A percentile compares a stretch with the other conserved stretches of the same genome.
phyloP scores from a whole-genome alignment of 2,888 invertebrate species.

The Thelaira solivaga region DNA sequence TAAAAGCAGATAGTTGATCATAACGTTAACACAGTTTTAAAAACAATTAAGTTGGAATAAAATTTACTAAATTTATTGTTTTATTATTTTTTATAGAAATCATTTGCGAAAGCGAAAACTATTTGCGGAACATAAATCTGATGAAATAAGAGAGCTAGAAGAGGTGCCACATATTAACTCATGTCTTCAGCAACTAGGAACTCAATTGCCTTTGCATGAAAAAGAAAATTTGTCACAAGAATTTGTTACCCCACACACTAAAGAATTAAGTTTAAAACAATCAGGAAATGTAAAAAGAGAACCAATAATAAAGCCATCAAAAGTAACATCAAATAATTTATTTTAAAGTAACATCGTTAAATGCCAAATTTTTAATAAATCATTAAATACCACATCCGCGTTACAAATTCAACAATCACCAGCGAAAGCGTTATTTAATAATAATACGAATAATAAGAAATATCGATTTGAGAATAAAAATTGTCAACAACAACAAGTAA shows the following conservation, averaged over 20 bases:
- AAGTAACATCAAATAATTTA: neutral
- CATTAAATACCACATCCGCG: neutral
- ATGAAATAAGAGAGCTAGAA: neutral
- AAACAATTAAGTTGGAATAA: neutral
- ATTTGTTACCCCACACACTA: neutral
- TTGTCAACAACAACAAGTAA: neutral
- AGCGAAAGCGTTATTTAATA: neutral
- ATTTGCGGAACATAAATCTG: neutral
- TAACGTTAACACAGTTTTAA: too few species aligned
- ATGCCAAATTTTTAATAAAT: constrained; percentile 31
- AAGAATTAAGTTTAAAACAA: neutral
- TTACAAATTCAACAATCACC: neutral
- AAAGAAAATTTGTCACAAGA: neutral
- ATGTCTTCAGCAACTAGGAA: neutral
- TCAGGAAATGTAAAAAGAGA: neutral
- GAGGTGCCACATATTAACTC: neutral
- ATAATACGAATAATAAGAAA: constrained; percentile 3
- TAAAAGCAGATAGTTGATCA: too few species aligned
- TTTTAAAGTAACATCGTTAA: constrained; percentile 16
- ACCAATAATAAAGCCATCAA: neutral
- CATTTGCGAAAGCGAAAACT: constrained; percentile 4
- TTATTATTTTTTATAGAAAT: constrained; percentile 14
- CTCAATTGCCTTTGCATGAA: neutral
- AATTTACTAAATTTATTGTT: neutral
- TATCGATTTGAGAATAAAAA: constrained; percentile 1